Base-by-base conservation (phyloP, 2,797 vertebrate species). In the Myripristis jacobus region DNA sequence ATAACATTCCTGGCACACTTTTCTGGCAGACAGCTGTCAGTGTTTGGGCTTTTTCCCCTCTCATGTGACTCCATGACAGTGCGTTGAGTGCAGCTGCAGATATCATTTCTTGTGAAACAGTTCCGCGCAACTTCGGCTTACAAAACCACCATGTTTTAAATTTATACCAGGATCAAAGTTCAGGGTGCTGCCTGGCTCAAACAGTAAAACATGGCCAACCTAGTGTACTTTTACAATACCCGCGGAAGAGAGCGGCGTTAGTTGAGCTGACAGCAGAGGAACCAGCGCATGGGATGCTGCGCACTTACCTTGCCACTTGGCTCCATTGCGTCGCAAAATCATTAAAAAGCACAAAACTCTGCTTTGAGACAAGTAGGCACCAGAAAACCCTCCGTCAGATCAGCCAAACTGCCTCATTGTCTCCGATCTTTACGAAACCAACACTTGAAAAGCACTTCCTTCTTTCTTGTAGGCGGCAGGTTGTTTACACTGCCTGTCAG, bases 391-490 rank as follows among this genome's bases (percentile, higher is more conserved):
- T 0, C 24, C 19, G 24, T 3, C 1, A 38, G 0, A n/a, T 12
- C 0, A 16, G 1, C 3, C 7, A 31, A 19, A 24, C 57, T 1
- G 1, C 2, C 1, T 3, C 27, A 16, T n/a, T 0, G n/a, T 7
- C 13, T 55, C 2, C n/a, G n/a, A n/a, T 0, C 0, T 2, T n/a
- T 47, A 6, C 9, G 18, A 11, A 54, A 21, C 1, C 11, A 0
- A 25, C n/a, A 56, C 15, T 46, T 31, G 68, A 61, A 56, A 29
- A 57, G 2, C 73, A 58, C 73, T 88, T 85, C 87, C 73, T 77
- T 0, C 3, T 81, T 29, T 29, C 27, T 29, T 25, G 10, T 11
- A 0, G 12, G 7, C 18, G 24, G 19, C 47, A 51, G 58, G 0
- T 58, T 47, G 1, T 24, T n/a, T 2, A 13, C 12, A 9, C 44